phyloP scores from a whole-genome alignment of 2,888 invertebrate species.

The Mamestra brassicae region DNA sequence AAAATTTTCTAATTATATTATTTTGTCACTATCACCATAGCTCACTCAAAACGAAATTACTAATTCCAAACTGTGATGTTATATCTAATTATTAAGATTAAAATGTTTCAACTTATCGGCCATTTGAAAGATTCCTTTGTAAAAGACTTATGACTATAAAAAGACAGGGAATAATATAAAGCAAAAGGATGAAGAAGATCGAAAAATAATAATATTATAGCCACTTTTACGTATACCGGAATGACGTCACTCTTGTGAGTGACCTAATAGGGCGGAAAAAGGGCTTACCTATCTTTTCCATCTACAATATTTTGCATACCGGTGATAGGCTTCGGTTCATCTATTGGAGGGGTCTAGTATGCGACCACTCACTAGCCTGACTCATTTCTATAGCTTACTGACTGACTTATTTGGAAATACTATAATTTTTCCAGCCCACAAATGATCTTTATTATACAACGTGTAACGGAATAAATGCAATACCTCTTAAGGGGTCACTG shows the following conservation, averaged over 20 bases:
- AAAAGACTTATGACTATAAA: too few relatives aligned
- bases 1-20: too few relatives aligned
- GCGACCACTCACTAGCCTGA: background rate
- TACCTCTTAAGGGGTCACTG: too few relatives aligned
- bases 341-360: constrained; percentile 20
- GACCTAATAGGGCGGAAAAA: constrained; percentile 1
- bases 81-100: too few relatives aligned
- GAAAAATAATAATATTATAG: too few relatives aligned
- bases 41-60: background rate
- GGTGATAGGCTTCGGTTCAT: constrained; percentile 23
- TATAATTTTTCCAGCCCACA: background rate
- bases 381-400: background rate
- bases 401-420: background rate
- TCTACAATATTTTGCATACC: constrained; percentile 23
- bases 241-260: background rate
- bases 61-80: background rate
- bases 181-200: too few relatives aligned
- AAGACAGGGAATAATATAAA: too few relatives aligned
- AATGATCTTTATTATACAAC: too few relatives aligned
- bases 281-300: background rate
- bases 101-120: too few relatives aligned
- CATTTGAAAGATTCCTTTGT: too few relatives aligned
- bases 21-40: too few relatives aligned
- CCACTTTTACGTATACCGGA: background rate
- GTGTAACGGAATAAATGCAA: too few relatives aligned